Conservation (phyloP, 2,113 vertebrate species). For the Rhynchomys soricoides region DNA sequence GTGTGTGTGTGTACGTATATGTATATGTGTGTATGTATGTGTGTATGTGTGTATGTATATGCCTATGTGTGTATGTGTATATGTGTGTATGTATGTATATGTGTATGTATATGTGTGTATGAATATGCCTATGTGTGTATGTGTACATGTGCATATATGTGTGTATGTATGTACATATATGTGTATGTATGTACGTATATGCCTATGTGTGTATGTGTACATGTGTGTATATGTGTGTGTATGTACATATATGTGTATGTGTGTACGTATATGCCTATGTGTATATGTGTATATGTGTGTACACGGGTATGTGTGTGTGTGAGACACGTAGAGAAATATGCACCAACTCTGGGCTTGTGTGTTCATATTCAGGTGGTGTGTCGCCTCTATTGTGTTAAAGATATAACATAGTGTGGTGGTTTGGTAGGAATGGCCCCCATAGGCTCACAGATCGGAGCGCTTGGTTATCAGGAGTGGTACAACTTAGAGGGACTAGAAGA, state of each 20-base stretch:
- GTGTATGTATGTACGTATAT: no score
- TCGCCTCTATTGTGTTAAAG: not conserved
- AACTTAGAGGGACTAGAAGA: not conserved
- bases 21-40: not conserved
- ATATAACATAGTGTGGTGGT: not conserved
- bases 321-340: not conserved
- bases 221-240: no score
- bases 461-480: not conserved
- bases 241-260: no score
- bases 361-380: not conserved
- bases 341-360: not conserved
- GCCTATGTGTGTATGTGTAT: rapidly evolving
- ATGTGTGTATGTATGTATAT: not conserved
- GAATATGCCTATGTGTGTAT: not conserved
- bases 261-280: no score
- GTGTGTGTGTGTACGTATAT: not conserved
- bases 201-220: no score
- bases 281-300: no score
- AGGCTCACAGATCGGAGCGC: not conserved
- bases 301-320: not conserved
- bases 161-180: no score
- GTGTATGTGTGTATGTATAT: not conserved
- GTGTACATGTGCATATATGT: not conserved
- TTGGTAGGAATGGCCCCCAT: not conserved
- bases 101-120: not conserved